Percentiles rank a stretch among this genome's conserved stretches.
phyloP scores from a whole-genome alignment of 1,140 invertebrate species.

The Halesus radiatus region DNA sequence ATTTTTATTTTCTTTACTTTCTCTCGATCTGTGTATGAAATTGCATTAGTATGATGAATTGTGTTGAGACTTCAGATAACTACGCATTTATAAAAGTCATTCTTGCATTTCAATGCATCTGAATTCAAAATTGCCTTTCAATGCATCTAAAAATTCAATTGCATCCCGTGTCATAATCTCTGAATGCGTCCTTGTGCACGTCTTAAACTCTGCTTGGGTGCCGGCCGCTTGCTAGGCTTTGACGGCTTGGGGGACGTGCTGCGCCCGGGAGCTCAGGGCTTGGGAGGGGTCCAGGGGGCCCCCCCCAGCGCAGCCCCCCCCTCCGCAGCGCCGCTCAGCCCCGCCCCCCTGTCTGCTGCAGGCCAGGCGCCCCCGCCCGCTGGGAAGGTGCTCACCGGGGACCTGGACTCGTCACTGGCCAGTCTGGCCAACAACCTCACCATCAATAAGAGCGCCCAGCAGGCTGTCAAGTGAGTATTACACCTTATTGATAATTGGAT shows the following conservation, averaged over 20 bases:
- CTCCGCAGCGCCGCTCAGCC: constrained; percentile 61
- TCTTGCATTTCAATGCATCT: too few relatives aligned
- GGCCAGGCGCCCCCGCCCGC: constrained; percentile 60
- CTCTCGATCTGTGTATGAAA: too few relatives aligned
- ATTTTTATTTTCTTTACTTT: too few relatives aligned
- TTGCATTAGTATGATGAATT: too few relatives aligned
- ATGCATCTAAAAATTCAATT: too few relatives aligned
- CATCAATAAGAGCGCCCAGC: constrained; percentile 85
- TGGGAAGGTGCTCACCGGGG: constrained; percentile 88
- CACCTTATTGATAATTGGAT: too few relatives aligned
- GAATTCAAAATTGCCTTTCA: too few relatives aligned
- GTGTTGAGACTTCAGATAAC: too few relatives aligned
- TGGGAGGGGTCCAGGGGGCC: constrained; percentile 54
- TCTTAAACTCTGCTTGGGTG: neutral
- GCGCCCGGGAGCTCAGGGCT: constrained; percentile 67
- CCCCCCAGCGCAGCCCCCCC: constrained; percentile 60
- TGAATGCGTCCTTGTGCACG: constrained; percentile 6
- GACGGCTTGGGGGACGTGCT: constrained; percentile 81
- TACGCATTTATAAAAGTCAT: too few relatives aligned
- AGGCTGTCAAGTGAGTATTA: constrained; percentile 53
- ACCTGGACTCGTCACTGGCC: constrained; percentile 92
- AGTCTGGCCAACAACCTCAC: constrained; percentile 92
- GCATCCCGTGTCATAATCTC: neutral
- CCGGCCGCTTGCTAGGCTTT: constrained; percentile 69
- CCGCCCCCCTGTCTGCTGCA: constrained; percentile 62